Evolutionary conservation across 1,140 invertebrate genomes (phyloP), one percentile per base, ranked within the genome.

Genomic region (Drosophila ironensis): DNA sequence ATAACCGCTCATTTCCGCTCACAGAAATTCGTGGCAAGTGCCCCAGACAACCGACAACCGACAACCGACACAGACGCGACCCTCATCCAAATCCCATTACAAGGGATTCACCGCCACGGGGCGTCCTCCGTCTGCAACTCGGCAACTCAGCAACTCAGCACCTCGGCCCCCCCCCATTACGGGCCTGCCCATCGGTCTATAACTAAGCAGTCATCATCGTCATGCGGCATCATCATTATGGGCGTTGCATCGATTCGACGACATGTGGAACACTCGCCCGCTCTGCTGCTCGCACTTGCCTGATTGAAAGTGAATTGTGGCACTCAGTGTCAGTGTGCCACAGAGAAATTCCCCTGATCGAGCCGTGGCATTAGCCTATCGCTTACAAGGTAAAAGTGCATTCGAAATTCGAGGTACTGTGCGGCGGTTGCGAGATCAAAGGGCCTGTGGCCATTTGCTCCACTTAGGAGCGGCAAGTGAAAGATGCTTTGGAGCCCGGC

Each of bases 241-340:
- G n/a, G 25, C 19, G 11, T 16, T 63, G 59, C 50, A 57, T 40
- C 64, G 52, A 38, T 51, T 40, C 51, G 50, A 47, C 50, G 50
- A 66, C 64, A 46, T 66, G 47, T 67, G 63, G 42, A 56, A 57
- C 42, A 22, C 24, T 47, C 22, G 50, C n/a, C n/a, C n/a, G n/a
- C n/a, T n/a, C n/a, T n/a, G n/a, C n/a, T n/a, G n/a, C n/a, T n/a
- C n/a, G 50, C 42, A 22, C 24, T 47, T 17, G 50, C n/a, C 47
- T 64, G 73, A 56, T 84, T 51, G 73, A 77, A 82, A 82, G 78
- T 84, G 50, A 82, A 77, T 72, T 72, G 76, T 69, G 48, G 73
- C 73, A 76, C 63, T 71, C 47, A 60, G 40, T 22, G 38, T 20
- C 19, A 4, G 28, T 24, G 46, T 25, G n/a, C n/a, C n/a, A n/a